Percentiles rank a stretch among this genome's conserved stretches.
phyloP scores from a whole-genome alignment of 2,888 invertebrate species.

The Boloria euphrosyne region DNA sequence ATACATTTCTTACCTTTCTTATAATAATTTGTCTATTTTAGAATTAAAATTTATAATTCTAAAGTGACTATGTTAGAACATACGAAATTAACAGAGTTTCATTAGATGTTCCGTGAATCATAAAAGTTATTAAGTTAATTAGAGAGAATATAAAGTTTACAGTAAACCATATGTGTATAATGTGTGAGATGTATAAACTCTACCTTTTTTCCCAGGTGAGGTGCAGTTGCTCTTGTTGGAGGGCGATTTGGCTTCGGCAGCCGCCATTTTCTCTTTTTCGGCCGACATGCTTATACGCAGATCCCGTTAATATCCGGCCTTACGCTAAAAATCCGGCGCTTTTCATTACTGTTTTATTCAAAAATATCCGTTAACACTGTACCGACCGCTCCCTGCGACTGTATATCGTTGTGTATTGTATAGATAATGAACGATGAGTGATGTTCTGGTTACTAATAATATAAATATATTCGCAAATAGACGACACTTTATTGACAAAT shows the following conservation, averaged over 20 bases:
- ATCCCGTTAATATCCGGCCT: conserved; percentile 52
- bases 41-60: no score
- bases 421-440: conserved; percentile 69
- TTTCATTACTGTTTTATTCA: conserved; percentile 63
- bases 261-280: conserved; percentile 78
- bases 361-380: conserved; percentile 45
- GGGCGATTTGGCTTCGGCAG: conserved; percentile 73
- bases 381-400: conserved; percentile 60
- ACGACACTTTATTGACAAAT: conserved; percentile 60
- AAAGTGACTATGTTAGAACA: no score
- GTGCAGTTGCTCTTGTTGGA: conserved; percentile 77
- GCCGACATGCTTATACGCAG: conserved; percentile 67
- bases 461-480: conserved; percentile 61
- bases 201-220: conserved; percentile 80
- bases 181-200: not conserved
- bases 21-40: no score
- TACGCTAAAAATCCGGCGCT: conserved; percentile 56
- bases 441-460: conserved; percentile 62
- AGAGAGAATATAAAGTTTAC: not conserved
- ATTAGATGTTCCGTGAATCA: no score
- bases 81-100: no score
- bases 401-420: conserved; percentile 49
- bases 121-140: no score
- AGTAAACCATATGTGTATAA: not conserved
- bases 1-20: no score